Conservation (phyloP, 2,888 invertebrate species). For the Phania funesta region DNA sequence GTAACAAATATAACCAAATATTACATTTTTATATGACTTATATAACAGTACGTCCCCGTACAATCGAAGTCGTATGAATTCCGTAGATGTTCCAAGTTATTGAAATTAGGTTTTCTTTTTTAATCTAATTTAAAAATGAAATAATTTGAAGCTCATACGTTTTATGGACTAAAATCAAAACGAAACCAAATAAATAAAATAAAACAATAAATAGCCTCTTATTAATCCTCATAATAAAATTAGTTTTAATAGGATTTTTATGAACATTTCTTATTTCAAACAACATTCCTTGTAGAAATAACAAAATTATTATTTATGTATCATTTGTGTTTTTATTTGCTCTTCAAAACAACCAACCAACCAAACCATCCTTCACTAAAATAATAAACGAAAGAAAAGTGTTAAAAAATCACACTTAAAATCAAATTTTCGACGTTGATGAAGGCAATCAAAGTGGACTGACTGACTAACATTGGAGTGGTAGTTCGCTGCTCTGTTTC, state of each 20-base stretch:
- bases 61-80: too few relatives aligned
- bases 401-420: slow-evolving; percentile 56
- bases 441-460: slow-evolving; percentile 55
- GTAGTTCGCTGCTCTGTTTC: background rate
- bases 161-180: background rate
- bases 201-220: slow-evolving; percentile 1
- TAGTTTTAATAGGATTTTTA: slow-evolving; percentile 48
- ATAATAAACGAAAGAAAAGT: slow-evolving; percentile 30
- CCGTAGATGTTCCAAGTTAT: too few relatives aligned
- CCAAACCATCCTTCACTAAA: slow-evolving; percentile 10
- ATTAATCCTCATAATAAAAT: slow-evolving; percentile 56
- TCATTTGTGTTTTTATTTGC: slow-evolving; percentile 27
- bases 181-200: background rate
- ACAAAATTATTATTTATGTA: slow-evolving; percentile 28
- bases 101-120: too few relatives aligned
- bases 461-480: slow-evolving; percentile 34
- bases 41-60: too few relatives aligned
- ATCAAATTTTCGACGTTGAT: slow-evolving; percentile 59
- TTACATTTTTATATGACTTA: too few relatives aligned
- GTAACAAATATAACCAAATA: too few relatives aligned
- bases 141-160: background rate
- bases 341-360: background rate
- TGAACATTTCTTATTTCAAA: slow-evolving; percentile 17
- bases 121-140: too few relatives aligned
- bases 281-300: slow-evolving; percentile 11